Evolutionary conservation across 2,113 vertebrate genomes (phyloP).

Genomic region (Xiphophorus maculatus): DNA sequence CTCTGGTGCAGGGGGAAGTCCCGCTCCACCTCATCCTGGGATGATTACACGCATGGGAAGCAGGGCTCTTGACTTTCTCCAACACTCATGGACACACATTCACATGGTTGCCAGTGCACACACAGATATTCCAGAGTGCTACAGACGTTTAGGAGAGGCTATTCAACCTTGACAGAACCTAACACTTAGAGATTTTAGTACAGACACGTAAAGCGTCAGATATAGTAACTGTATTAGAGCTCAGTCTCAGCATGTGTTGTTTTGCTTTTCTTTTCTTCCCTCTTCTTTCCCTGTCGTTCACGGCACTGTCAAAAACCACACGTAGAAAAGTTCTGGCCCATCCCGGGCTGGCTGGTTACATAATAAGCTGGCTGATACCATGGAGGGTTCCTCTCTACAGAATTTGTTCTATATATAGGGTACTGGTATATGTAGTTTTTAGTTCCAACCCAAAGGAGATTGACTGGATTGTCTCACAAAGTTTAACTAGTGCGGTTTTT

Average conservation of each 20-base stretch:
- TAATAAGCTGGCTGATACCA: constrained; percentile 26
- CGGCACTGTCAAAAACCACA: constrained; percentile 30
- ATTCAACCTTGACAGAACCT: constrained; percentile 52
- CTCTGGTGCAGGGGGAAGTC: constrained; percentile 77
- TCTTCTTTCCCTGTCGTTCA: constrained; percentile 8
- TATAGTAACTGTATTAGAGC: neutral
- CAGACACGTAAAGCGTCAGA: constrained; percentile 41
- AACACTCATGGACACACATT: constrained; percentile 43
- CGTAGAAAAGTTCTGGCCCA: constrained; percentile 31
- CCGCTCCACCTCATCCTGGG: constrained; percentile 76
- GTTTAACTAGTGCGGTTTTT: neutral
- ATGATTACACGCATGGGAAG: constrained; percentile 79
- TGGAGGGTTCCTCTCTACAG: constrained; percentile 20
- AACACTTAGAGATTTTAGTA: constrained; percentile 44
- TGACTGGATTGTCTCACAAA: constrained; percentile 28
- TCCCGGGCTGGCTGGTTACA: constrained; percentile 35
- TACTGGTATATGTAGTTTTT: constrained; percentile 28
- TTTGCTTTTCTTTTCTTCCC: neutral
- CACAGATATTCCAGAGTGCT: constrained; percentile 29
- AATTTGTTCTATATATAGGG: constrained; percentile 26
- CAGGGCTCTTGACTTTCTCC: constrained; percentile 71
- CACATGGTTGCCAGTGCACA: constrained; percentile 16
- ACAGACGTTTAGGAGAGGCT: constrained; percentile 39
- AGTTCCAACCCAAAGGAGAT: constrained; percentile 17
- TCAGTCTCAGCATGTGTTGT: neutral